Conservation (phyloP, 2,113 vertebrate genomes). For the Pagrus major region DNA sequence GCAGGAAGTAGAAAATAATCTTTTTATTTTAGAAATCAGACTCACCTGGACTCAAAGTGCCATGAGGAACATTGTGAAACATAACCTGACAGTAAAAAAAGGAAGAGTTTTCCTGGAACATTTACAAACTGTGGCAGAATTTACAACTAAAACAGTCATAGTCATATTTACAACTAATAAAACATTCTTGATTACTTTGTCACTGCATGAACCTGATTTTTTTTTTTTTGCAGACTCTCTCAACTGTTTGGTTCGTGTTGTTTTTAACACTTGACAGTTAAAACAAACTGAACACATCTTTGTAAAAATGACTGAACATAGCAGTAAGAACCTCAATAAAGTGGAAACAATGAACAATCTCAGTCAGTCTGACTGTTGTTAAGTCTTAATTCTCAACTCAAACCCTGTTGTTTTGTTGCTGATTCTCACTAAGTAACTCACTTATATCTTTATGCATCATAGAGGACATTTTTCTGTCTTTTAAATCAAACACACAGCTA, state of each 20-base stretch:
- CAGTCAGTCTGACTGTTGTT: neutral
- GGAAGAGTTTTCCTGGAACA: constrained; percentile 40
- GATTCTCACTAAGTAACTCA: neutral
- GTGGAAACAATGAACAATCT: neutral
- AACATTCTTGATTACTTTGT: constrained; percentile 32
- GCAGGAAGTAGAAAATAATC: neutral
- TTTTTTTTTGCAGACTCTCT: neutral
- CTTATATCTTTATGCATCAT: neutral
- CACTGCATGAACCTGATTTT: constrained; percentile 5
- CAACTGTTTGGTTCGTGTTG: neutral
- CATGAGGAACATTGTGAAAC: neutral
- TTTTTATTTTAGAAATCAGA: constrained; percentile 61
- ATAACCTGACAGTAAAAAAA: constrained; percentile 32
- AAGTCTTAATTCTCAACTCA: neutral
- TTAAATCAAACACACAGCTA: neutral
- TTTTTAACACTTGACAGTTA: constrained; percentile 32
- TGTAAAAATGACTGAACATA: neutral
- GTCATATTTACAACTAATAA: constrained; percentile 49
- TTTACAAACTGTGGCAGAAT: constrained; percentile 25
- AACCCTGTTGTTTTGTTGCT: neutral
- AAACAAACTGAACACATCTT: constrained; percentile 46
- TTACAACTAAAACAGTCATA: constrained; percentile 37
- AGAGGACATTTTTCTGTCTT: neutral
- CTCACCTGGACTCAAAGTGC: constrained; percentile 2
- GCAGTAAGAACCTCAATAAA: constrained; percentile 1